Percentiles rank a stretch among this genome's conserved stretches.
These are phyloP conservation scores for Oscheius myriophilus DNA, from an alignment of 2,888 invertebrate species.

Conservation along the genomic window DNA sequence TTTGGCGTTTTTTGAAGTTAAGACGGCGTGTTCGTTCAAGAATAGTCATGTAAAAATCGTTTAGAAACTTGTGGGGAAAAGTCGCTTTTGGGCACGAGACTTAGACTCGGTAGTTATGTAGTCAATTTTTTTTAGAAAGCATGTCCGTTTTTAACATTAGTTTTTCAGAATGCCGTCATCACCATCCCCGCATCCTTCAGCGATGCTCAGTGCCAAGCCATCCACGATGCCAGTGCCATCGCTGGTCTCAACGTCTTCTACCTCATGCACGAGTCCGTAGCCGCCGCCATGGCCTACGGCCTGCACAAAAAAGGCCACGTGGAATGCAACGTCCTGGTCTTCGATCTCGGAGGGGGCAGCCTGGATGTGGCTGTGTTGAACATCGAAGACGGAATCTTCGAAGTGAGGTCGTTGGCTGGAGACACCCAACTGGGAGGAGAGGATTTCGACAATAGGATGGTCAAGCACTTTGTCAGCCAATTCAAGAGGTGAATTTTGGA, in stretches of 20 bases:
- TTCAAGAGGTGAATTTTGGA: conserved; percentile 70
- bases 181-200: conserved; percentile 98
- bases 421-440: conserved; percentile 80
- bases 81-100: too few relatives aligned
- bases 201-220: conserved; percentile 87
- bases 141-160: too few relatives aligned
- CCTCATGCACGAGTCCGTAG: conserved; percentile 72
- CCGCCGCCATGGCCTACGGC: conserved; percentile 85
- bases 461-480: conserved; percentile 73
- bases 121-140: background rate
- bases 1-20: too few relatives aligned
- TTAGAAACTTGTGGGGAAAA: too few relatives aligned
- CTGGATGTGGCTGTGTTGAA: conserved; percentile 94
- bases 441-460: conserved; percentile 76
- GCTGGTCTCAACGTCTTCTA: conserved; percentile 72
- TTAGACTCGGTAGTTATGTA: too few relatives aligned
- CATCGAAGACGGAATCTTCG: conserved; percentile 91
- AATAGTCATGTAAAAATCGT: too few relatives aligned
- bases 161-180: conserved; percentile 84
- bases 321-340: conserved; percentile 75
- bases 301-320: conserved; percentile 71
- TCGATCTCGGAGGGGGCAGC: conserved; percentile 83
- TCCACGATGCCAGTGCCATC: conserved; percentile 71
- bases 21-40: too few relatives aligned
- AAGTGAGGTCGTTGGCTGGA: conserved; percentile 89